These are phyloP conservation scores for Dascyllus trimaculatus DNA, from an alignment of 2,113 vertebrate genomes.

Conservation along the genomic window DNA sequence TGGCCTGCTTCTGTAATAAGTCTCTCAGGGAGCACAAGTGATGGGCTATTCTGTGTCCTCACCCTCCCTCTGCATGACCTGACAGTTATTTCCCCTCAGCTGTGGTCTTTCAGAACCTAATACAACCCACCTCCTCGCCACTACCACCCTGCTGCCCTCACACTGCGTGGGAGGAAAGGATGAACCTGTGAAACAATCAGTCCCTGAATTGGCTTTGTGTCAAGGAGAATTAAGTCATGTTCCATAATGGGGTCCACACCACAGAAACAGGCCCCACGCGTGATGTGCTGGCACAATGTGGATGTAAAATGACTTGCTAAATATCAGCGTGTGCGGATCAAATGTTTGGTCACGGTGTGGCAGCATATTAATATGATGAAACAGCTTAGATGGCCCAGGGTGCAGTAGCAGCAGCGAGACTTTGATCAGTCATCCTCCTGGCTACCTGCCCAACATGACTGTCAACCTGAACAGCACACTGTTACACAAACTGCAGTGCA, in stretches of 20 bases:
- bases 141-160: conserved; percentile 12
- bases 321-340: conserved; percentile 49
- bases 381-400: neutral
- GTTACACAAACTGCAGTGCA: conserved; percentile 20
- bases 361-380: conserved; percentile 48
- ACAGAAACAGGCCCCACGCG: conserved; percentile 32
- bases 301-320: conserved; percentile 61
- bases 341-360: conserved; percentile 40
- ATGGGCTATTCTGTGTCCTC: conserved; percentile 66
- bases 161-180: conserved; percentile 36
- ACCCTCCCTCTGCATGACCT: conserved; percentile 39
- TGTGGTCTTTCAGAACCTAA: conserved; percentile 53
- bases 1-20: conserved; percentile 85
- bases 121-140: conserved; percentile 13
- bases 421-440: conserved; percentile 45
- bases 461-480: conserved; percentile 15
- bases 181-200: conserved; percentile 76
- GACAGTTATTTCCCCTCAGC: conserved; percentile 61
- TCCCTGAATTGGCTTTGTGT: conserved; percentile 75
- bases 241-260: conserved; percentile 42
- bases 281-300: conserved; percentile 27
- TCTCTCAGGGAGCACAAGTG: conserved; percentile 82
- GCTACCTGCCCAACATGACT: conserved; percentile 25
- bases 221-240: conserved; percentile 72
- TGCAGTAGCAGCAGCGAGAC: conserved; percentile 17